phyloP scores from a whole-genome alignment of 1,140 invertebrate genomes.

The Leguminivora glycinivorella region DNA sequence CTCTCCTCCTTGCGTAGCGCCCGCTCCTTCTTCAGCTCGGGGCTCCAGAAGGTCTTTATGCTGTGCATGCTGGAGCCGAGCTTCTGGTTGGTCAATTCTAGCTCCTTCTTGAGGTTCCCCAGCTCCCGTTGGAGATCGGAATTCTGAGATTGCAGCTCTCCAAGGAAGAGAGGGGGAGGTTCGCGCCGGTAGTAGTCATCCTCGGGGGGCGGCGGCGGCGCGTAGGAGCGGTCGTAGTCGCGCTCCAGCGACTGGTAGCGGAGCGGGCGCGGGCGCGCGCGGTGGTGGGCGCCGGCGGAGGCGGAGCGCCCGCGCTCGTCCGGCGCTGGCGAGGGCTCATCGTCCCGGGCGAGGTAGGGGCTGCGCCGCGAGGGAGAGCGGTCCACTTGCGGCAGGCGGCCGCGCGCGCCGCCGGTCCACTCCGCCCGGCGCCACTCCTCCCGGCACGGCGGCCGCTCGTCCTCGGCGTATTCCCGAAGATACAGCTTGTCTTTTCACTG shows the following conservation, averaged over 20 bases:
- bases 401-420: conserved; percentile 73
- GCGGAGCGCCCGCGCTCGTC: conserved; percentile 78
- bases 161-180: conserved; percentile 84
- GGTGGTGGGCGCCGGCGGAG: conserved; percentile 73
- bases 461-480: conserved; percentile 73
- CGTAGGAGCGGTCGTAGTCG: conserved; percentile 72
- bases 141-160: conserved; percentile 96
- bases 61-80: conserved; percentile 99
- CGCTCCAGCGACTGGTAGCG: conserved; percentile 71
- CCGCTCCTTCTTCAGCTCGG: conserved; percentile 98
- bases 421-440: conserved; percentile 73
- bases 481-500: conserved; percentile 75
- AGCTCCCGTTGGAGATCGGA: conserved; percentile 97
- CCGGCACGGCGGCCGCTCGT: conserved; percentile 72
- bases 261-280: conserved; percentile 60
- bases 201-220: conserved; percentile 67
- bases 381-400: conserved; percentile 88
- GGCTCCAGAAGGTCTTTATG: conserved; percentile 99
- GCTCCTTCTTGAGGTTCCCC: conserved; percentile 96
- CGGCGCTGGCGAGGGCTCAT: conserved; percentile 86
- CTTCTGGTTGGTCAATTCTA: conserved; percentile 98
- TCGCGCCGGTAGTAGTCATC: conserved; percentile 71
- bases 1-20: conserved; percentile 98
- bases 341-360: conserved; percentile 84
- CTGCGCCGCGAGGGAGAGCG: conserved; percentile 87